Evolutionary conservation across 2,888 invertebrate species (phyloP).

Genomic region (Seira ritae): DNA sequence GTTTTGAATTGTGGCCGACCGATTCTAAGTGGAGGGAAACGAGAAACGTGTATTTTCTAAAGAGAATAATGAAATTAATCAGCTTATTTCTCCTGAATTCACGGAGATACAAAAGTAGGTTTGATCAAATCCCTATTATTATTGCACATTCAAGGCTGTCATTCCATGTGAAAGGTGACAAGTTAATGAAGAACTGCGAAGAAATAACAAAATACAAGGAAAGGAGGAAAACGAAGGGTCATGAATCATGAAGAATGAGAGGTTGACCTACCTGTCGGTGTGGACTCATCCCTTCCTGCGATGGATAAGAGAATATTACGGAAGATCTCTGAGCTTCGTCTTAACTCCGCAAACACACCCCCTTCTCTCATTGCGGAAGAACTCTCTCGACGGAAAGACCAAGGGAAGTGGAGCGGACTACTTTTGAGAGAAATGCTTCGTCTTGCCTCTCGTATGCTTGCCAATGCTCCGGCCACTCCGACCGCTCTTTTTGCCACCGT

Average conservation of each 20-base stretch:
- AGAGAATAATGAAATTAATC: neutral
- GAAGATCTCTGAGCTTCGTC: conserved; percentile 76
- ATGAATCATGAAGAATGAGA: neutral
- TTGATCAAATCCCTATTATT: no score
- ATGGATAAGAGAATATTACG: conserved; percentile 76
- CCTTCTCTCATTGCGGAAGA: conserved; percentile 74
- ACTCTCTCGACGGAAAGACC: conserved; percentile 73
- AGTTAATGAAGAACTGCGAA: conserved; percentile 18
- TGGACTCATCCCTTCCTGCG: conserved; percentile 75
- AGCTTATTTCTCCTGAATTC: neutral
- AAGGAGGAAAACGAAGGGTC: neutral
- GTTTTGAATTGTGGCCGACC: no score
- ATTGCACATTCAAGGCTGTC: conserved; percentile 4
- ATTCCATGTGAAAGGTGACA: conserved; percentile 9
- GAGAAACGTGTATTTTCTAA: neutral
- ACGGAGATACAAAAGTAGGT: no score
- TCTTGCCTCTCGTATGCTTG: conserved; percentile 74
- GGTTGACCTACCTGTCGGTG: conserved; percentile 71
- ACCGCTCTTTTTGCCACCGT: conserved; percentile 73
- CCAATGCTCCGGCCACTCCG: conserved; percentile 73
- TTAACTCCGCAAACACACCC: conserved; percentile 76
- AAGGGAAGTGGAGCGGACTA: conserved; percentile 74
- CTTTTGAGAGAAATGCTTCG: conserved; percentile 75
- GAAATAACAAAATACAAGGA: neutral
- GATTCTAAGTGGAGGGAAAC: neutral